These are phyloP conservation scores for Lytechinus variegatus DNA, from an alignment of 35 echinoderm and acorn worm genomes.

Conservation along the genomic window DNA sequence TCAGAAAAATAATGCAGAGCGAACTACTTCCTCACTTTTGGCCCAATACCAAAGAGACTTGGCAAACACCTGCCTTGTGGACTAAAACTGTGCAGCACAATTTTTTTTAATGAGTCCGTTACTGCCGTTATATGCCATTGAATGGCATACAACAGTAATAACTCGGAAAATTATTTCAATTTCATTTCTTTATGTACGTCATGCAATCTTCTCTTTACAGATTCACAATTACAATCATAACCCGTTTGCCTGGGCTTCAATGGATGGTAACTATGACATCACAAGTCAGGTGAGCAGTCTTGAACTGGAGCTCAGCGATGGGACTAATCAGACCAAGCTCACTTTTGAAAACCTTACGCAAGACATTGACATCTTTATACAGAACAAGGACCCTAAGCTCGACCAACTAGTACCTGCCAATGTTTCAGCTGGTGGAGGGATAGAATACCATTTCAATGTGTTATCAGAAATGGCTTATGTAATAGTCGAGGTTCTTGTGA, in stretches of 20 bases:
- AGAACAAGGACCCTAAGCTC: constrained; percentile 17
- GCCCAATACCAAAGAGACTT: too few relatives aligned
- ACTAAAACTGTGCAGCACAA: too few relatives aligned
- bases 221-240: constrained; percentile 68
- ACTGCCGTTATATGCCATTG: too few relatives aligned
- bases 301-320: constrained; percentile 24
- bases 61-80: too few relatives aligned
- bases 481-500: constrained; percentile 49
- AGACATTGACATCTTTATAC: constrained; percentile 61
- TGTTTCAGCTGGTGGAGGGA: neutral
- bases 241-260: constrained; percentile 67
- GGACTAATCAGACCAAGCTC: constrained; percentile 49
- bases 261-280: constrained; percentile 19
- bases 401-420: neutral
- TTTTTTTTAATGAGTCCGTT: too few relatives aligned
- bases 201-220: constrained; percentile 15
- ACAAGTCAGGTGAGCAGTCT: constrained; percentile 74
- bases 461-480: constrained; percentile 50
- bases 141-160: too few relatives aligned
- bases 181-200: too few relatives aligned
- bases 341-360: constrained; percentile 35
- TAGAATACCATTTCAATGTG: constrained; percentile 66
- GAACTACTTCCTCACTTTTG: too few relatives aligned
- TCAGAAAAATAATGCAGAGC: too few relatives aligned
- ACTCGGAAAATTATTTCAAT: too few relatives aligned